A percentile compares a stretch with the other conserved stretches of the same genome.
Conservation (phyloP, 2,888 invertebrate species). For the Mesorhabditis spiculigera region DNA sequence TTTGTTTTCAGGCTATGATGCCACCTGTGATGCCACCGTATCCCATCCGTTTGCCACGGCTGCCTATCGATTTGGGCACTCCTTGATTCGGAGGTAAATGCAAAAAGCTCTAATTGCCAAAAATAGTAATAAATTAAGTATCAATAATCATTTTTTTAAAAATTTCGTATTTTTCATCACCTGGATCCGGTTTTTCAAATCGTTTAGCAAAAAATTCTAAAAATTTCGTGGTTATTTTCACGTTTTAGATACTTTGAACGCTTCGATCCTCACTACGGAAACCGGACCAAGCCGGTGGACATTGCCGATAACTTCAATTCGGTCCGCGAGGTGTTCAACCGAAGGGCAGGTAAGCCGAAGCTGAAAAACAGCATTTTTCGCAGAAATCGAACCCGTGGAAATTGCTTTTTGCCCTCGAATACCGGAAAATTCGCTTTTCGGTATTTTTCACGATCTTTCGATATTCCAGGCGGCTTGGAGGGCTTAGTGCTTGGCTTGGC, state of each 20-base stretch:
- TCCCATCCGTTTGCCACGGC: conserved; percentile 86
- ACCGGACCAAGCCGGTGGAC: conserved; percentile 42
- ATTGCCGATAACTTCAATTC: conserved; percentile 86
- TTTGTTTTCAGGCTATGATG: conserved; percentile 57
- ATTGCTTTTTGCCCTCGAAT: not conserved
- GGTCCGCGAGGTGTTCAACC: conserved; percentile 72
- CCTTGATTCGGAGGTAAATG: conserved; percentile 28
- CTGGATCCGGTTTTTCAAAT: too few relatives aligned
- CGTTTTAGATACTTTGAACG: conserved; percentile 32
- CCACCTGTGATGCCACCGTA: conserved; percentile 81
- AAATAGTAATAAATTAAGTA: too few relatives aligned
- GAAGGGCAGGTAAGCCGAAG: conserved; percentile 17
- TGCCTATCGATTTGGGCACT: conserved; percentile 79
- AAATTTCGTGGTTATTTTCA: not conserved
- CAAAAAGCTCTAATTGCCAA: not conserved
- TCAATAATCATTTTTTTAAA: too few relatives aligned
- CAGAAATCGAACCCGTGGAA: too few relatives aligned
- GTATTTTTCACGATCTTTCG: not conserved
- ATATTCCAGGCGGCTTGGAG: conserved; percentile 49
- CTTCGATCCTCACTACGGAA: conserved; percentile 29
- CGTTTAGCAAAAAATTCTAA: not conserved
- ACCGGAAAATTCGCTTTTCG: not conserved
- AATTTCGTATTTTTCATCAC: too few relatives aligned
- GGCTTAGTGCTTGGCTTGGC: conserved; percentile 52
- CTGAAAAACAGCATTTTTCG: not conserved